These are phyloP conservation scores for Amphipoea lucens DNA, from an alignment of 2,888 invertebrate genomes.

Conservation along the genomic window DNA sequence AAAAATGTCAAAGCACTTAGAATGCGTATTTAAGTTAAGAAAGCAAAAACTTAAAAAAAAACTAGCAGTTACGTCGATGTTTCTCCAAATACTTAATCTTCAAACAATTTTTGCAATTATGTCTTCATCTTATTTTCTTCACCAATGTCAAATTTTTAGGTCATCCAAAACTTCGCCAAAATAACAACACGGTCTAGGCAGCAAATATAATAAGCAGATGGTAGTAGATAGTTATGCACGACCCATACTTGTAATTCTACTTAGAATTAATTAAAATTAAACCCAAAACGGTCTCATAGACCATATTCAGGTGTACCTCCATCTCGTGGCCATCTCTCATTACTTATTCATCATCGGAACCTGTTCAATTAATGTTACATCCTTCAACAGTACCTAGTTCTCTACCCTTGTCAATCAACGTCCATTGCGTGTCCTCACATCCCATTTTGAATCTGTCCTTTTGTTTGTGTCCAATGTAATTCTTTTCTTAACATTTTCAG, in stretches of 20 bases:
- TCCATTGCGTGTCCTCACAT: constrained; percentile 62
- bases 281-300: neutral
- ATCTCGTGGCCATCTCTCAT: constrained; percentile 49
- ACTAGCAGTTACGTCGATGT: too few relatives aligned
- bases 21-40: too few relatives aligned
- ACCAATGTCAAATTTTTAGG: too few relatives aligned
- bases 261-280: constrained; percentile 22
- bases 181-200: neutral
- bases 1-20: too few relatives aligned
- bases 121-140: neutral
- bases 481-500: constrained; percentile 38
- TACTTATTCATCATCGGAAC: constrained; percentile 68
- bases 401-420: constrained; percentile 72
- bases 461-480: constrained; percentile 51
- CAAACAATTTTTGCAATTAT: too few relatives aligned
- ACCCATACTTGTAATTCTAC: neutral
- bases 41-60: too few relatives aligned
- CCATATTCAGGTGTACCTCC: constrained; percentile 25
- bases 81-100: too few relatives aligned
- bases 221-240: neutral
- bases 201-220: neutral
- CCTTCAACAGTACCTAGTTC: constrained; percentile 55
- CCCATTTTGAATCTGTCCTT: constrained; percentile 49
- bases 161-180: neutral
- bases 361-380: constrained; percentile 69